Evolutionary conservation across 2,888 invertebrate genomes (phyloP).

Genomic region (Ormyrus thymus): DNA sequence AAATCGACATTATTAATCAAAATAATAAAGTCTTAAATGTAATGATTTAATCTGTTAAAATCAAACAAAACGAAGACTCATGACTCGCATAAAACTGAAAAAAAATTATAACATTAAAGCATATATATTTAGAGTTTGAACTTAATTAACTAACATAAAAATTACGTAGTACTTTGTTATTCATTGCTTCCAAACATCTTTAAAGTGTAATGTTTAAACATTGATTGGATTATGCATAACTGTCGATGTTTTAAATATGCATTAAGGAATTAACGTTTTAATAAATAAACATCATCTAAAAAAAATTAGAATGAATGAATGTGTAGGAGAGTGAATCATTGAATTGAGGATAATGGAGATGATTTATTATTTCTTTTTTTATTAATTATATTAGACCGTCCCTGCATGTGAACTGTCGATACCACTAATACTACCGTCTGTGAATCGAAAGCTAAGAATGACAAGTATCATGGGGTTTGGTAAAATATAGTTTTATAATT

Average conservation of each 20-base stretch:
- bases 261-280: slow-evolving; percentile 39
- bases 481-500: slow-evolving; percentile 46
- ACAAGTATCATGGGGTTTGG: slow-evolving; percentile 17
- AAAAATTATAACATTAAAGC: slow-evolving; percentile 27
- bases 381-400: slow-evolving; percentile 44
- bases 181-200: slow-evolving; percentile 53
- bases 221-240: slow-evolving; percentile 37
- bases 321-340: slow-evolving; percentile 28
- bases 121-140: slow-evolving; percentile 33
- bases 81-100: slow-evolving; percentile 39
- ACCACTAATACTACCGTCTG: slow-evolving; percentile 1
- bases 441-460: slow-evolving; percentile 12
- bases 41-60: slow-evolving; percentile 52
- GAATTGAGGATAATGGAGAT: slow-evolving; percentile 13
- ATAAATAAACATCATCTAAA: slow-evolving; percentile 38
- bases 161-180: slow-evolving; percentile 41
- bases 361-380: slow-evolving; percentile 36
- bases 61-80: slow-evolving; percentile 34
- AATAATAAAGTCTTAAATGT: slow-evolving; percentile 23
- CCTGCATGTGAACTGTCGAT: slow-evolving; percentile 26
- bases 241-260: slow-evolving; percentile 48
- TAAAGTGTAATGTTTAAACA: slow-evolving; percentile 46
- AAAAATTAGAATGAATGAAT: slow-evolving; percentile 47
- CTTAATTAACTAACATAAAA: slow-evolving; percentile 37
- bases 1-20: slow-evolving; percentile 45